Base-by-base conservation (phyloP, 2,888 invertebrate species). In the Epistrophe grossulariae region DNA sequence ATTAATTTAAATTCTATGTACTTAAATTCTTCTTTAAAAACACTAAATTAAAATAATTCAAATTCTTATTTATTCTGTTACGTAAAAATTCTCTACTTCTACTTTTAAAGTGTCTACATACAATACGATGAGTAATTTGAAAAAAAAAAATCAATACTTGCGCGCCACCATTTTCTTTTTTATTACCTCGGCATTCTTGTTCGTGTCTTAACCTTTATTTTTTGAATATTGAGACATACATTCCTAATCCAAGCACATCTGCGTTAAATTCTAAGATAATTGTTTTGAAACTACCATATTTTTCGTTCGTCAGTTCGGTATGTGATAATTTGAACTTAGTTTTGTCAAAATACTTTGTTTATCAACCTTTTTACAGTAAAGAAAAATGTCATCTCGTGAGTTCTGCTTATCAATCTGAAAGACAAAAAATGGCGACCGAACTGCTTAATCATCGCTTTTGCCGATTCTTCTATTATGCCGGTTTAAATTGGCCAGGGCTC, bases 131-230 rank as follows among this genome's bases (percentile, higher is more conserved):
- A 71, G 50, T n/a, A 66, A 78, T 72, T 66, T 50, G 66, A 43
- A 66, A 31, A 24, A 13, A 52, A 84, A 81, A 83, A 79, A 87
- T 87, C 87, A 48, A 87, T 87, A 72, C 45, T 83, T 83, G 82
- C 79, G 79, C 87, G 87, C 87, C 87, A 79, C 87, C 87, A 87
- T 87, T 87, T 87, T 83, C 76, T 83, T 87, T 87, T 87, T 87
- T 79, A 70, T 24, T 59, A 28, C 72, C 55, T 71, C 68, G 40
- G 17, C 60, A 76, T 82, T 79, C 68, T 83, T 82, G 76, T 74
- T 78, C 70, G 70, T 70, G 48, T 45, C 70, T 79, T 59, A 60
- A 79, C 70, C 83, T 74, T 31, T 55, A 19, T n/a, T 68, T 35
- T 48, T 31, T 19, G 17, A 38, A 45, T 45, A 55, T 70, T 52